These are phyloP conservation scores for Brachypteracias leptosomus DNA, from an alignment of 2,113 vertebrate genomes.

Conservation along the genomic window DNA sequence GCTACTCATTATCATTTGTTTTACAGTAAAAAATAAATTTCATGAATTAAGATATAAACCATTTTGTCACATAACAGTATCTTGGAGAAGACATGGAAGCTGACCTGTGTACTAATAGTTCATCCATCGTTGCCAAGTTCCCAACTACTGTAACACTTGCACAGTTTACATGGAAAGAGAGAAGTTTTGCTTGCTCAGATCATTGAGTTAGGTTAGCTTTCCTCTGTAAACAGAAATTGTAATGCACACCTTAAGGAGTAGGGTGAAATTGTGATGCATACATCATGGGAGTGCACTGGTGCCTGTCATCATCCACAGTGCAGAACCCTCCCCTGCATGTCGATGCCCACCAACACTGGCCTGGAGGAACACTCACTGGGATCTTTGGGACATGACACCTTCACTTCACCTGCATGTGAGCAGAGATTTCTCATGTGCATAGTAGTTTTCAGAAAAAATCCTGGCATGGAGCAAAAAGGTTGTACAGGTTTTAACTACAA, in stretches of 20 bases:
- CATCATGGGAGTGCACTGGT: neutral
- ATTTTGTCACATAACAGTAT: conserved; percentile 46
- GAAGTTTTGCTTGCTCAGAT: neutral
- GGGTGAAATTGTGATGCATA: neutral
- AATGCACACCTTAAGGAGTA: neutral
- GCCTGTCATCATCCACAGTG: neutral
- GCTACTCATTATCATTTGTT: conserved; percentile 71
- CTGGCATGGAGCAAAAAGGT: neutral
- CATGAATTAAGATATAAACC: conserved; percentile 64
- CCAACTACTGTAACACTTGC: conserved; percentile 20
- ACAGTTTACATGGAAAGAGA: neutral
- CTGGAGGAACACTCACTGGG: neutral
- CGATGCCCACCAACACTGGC: neutral
- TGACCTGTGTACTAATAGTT: conserved; percentile 53
- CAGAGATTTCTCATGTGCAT: neutral
- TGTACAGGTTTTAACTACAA: neutral
- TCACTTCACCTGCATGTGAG: neutral
- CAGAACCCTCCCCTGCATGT: neutral
- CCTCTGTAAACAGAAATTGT: neutral
- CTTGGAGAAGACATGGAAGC: conserved; percentile 19
- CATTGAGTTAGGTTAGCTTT: neutral
- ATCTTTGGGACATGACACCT: neutral
- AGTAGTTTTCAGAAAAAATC: neutral
- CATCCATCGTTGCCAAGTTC: neutral
- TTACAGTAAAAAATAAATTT: conserved; percentile 71